A percentile compares a stretch with the other conserved stretches of the same genome.
phyloP scores from a whole-genome alignment of 1,140 invertebrate species.

The Drosophila nebulosa region DNA sequence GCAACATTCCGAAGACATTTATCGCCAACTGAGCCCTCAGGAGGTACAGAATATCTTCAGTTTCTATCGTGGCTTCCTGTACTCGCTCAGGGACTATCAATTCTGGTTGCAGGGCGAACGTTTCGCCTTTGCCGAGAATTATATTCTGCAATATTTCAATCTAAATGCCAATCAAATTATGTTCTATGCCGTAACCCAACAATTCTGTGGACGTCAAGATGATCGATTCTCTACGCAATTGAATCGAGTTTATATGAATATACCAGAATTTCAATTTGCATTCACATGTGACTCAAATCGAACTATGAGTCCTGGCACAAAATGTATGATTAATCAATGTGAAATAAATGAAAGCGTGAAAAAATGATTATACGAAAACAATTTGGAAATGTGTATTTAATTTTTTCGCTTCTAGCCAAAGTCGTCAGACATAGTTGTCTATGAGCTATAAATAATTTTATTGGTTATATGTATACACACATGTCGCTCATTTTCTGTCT shows the following conservation, averaged over 20 bases:
- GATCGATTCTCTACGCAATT: conserved; percentile 42
- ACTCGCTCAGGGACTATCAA: conserved; percentile 47
- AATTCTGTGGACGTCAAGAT: conserved; percentile 57
- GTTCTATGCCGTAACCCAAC: conserved; percentile 73
- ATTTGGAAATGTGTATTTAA: background rate
- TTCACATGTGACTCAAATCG: conserved; percentile 45
- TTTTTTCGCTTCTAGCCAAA: too few relatives aligned
- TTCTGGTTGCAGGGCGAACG: conserved; percentile 71
- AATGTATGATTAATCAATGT: conserved; percentile 65
- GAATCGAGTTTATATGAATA: conserved; percentile 72
- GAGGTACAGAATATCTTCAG: conserved; percentile 58
- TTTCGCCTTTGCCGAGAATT: conserved; percentile 71
- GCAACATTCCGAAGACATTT: conserved; percentile 43
- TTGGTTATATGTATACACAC: conserved; percentile 35
- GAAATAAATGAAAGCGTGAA: conserved; percentile 9
- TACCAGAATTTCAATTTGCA: conserved; percentile 58
- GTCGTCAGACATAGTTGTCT: too few relatives aligned
- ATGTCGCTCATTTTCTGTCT: conserved; percentile 35
- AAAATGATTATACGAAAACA: background rate
- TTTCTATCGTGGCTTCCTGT: conserved; percentile 61
- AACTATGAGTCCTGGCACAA: conserved; percentile 65
- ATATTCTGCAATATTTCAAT: conserved; percentile 61
- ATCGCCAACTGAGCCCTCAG: conserved; percentile 26
- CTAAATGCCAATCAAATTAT: conserved; percentile 51
- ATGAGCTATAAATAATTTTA: conserved; percentile 58